Percentiles rank a stretch among this genome's conserved stretches.
Conservation (phyloP, 2,888 invertebrate genomes). For the Rhyacophila evoluta region DNA sequence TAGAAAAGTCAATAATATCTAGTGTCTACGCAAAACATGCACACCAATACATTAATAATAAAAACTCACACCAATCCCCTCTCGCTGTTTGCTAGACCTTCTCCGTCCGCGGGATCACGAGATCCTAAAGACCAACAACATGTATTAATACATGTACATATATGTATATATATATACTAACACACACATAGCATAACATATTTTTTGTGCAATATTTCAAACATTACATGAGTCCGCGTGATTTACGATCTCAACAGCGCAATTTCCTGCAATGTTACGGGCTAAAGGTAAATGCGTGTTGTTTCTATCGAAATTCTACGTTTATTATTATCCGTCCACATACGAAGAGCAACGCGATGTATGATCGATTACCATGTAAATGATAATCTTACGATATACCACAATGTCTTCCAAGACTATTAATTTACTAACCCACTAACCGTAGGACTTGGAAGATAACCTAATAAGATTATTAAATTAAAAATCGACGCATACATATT, state of each 20-base stretch:
- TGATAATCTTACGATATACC: too few relatives aligned
- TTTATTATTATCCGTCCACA: constrained; percentile 17
- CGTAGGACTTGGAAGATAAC: too few relatives aligned
- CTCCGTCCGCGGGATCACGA: constrained; percentile 18
- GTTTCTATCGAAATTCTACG: constrained; percentile 33
- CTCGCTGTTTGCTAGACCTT: constrained; percentile 7
- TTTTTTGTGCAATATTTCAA: constrained; percentile 55
- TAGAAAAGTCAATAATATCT: constrained; percentile 22
- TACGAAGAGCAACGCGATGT: neutral
- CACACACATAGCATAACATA: constrained; percentile 41
- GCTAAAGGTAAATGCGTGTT: constrained; percentile 51
- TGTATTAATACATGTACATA: neutral
- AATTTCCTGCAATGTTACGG: constrained; percentile 50
- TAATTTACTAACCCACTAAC: too few relatives aligned
- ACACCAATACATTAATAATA: neutral
- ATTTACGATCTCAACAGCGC: constrained; percentile 54
- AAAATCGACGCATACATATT: too few relatives aligned
- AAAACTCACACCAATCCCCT: neutral
- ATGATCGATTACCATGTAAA: neutral
- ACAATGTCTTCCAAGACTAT: too few relatives aligned
- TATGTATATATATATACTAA: neutral
- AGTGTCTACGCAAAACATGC: constrained; percentile 3
- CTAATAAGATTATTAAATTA: too few relatives aligned
- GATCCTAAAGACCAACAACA: constrained; percentile 25
- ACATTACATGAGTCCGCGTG: constrained; percentile 52